Conservation (phyloP, 2,888 invertebrate species). For the Oscheius sp. region DNA sequence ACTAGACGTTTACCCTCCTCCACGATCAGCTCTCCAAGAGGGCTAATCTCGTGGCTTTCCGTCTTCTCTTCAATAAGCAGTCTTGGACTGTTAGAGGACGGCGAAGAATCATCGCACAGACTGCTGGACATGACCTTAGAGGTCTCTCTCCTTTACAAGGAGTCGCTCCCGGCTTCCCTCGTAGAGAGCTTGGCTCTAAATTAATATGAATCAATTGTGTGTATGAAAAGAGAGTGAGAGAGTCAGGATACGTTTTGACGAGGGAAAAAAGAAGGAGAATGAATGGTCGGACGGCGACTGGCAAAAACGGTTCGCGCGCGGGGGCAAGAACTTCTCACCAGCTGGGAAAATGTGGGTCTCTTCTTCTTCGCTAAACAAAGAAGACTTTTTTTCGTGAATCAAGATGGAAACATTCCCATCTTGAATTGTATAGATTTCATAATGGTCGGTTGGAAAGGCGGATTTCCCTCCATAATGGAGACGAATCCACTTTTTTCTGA, state of each 20-base stretch:
- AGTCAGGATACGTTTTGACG: conserved; percentile 35
- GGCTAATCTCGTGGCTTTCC: not conserved
- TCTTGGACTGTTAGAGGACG: conserved; percentile 17
- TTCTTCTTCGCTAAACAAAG: conserved; percentile 15
- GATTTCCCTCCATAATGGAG: not conserved
- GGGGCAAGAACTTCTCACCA: conserved; percentile 20
- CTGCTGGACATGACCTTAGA: conserved; percentile 29
- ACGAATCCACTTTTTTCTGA: no score
- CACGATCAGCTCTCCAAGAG: no score
- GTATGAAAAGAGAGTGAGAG: not conserved
- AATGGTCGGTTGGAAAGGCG: not conserved
- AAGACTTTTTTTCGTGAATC: not conserved
- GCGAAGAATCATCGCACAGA: conserved; percentile 16
- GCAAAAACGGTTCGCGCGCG: conserved; percentile 31
- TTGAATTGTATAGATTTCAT: no score
- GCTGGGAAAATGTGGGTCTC: conserved; percentile 30
- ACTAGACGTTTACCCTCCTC: no score
- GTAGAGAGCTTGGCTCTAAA: conserved; percentile 19
- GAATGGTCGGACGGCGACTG: conserved; percentile 34
- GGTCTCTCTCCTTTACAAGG: conserved; percentile 33
- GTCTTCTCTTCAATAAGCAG: conserved; percentile 20
- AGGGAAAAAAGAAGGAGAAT: conserved; percentile 32
- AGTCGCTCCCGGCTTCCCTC: conserved; percentile 27
- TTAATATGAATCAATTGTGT: not conserved
- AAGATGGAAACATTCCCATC: no score